phyloP scores from a whole-genome alignment of 2,113 vertebrate species.

The Regulus satrapa region DNA sequence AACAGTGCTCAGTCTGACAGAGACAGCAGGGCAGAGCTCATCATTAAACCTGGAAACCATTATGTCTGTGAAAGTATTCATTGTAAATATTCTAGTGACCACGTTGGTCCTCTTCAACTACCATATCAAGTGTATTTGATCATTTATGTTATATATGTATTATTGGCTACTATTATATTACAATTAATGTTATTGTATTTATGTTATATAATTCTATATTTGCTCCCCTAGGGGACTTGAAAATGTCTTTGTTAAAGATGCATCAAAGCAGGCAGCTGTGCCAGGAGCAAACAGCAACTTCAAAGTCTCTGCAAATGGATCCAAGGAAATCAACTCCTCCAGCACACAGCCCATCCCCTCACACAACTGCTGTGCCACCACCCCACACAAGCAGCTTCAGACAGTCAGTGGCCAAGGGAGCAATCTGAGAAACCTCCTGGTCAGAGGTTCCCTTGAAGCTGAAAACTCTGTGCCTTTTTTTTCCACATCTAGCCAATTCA shows the following conservation, averaged over 20 bases:
- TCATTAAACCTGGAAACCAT: neutral
- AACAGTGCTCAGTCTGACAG: neutral
- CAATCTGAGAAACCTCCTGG: neutral
- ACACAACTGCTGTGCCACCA: neutral
- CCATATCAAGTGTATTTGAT: neutral
- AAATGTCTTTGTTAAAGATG: neutral
- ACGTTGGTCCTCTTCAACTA: neutral
- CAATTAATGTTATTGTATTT: neutral
- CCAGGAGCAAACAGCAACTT: neutral
- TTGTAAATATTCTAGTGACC: neutral
- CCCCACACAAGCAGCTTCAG: neutral
- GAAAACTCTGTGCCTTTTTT: neutral
- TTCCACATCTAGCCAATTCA: rapidly evolving
- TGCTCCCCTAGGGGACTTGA: neutral
- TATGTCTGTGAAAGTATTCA: neutral
- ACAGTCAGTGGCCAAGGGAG: neutral
- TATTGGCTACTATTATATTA: neutral
- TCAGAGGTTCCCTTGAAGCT: neutral
- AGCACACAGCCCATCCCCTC: rapidly evolving
- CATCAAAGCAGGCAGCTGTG: neutral
- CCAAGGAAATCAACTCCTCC: neutral
- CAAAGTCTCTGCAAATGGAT: rapidly evolving
- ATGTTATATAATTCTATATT: neutral
- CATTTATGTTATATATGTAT: neutral
- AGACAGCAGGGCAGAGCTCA: neutral